Evolutionary conservation across 64 coral and sea anemone genomes (phyloP), one percentile per base, ranked within the genome.

Genomic region (Actinia equina): DNA sequence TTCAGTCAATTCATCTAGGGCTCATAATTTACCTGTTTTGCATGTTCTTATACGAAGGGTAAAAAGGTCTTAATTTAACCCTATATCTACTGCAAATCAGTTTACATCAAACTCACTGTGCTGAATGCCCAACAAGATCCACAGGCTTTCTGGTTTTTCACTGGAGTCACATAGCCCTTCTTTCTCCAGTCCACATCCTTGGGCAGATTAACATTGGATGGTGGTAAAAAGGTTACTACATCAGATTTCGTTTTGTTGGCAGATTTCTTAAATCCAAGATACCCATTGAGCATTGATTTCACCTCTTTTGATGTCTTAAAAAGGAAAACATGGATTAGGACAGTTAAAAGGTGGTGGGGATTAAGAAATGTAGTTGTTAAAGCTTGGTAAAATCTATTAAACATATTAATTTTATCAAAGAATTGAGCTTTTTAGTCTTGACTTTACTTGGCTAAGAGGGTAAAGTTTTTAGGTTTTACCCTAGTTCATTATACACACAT

Each of bases 91-190:
- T 41, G 41, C 20, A 11, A 16, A 37, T 14, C 26, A 65, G 62
- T 5, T 65, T 65, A 65, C 19, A 23, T 65, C 62, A 22, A 7
- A 64, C 60, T 93, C 80, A 96, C 94, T 11, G 97, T 84, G 54
- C 97, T 99, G 52, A 99, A 99, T 54, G 97, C 90, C 97, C 97
- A 99, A 76, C 97, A 99, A 22, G 97, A 99, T 43, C 97, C 97
- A 87, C 97, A 99, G 52, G 93, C 91, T 46, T 43, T 77, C 92
- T 99, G 93, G 71, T 99, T 99, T 85, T 99, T 99, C 16, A 99
- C 91, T 55, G 87, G 85, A 12, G 97, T 99, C 2, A 99, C 97
- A 56, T 95, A 99, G 8, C 97, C 97, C 61, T 95, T 80, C 1
- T 43, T 89, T 86, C 97, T 88, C 97, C 97, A 99, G 59, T 99